Base-by-base conservation (phyloP, 2,113 vertebrate species). In the Amazona guildingii region DNA sequence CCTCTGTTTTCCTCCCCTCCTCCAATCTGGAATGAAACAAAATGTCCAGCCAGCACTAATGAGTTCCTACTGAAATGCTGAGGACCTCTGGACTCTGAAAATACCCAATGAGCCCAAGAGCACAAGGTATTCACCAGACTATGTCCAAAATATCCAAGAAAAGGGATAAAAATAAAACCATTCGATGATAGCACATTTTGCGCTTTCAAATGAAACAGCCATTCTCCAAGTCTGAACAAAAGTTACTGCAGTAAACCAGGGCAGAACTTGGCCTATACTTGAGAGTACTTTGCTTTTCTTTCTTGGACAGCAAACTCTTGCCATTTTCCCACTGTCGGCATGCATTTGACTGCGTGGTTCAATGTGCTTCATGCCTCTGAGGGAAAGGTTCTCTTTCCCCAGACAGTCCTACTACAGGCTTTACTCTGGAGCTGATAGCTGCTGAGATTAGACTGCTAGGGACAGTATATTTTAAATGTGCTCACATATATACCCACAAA, bases 41-140 rank as follows among this genome's bases (percentile, higher is more conserved):
- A 94, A 96, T 94, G 96, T 95, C 43, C 93, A 94, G 89, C 89
- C 95, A 95, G 87, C 48, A 55, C 52, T 62, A 69, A 44, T 49
- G 35, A 92, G 29, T 13, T 95, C 57, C 48, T 94, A 46, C 68
- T 78, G 86, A 97, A 94, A 96, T 68, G 24, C 52, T 69, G 80
- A 79, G 44, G 66, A 95, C 29, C 44, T 95, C 7, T 93, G 85
- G 43, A 92, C 49, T 86, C 51, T 90, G 83, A 81, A 88, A 94
- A 96, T 7, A 83, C 9, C 11, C 64, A 75, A 11, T 41, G 83
- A 20, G 55, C 23, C 52, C n/a, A 63, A 51, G 44, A 78, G 48
- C 33, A 92, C 51, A 83, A 59, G 39, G 18, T 49, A 88, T 69
- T 88, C 85, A 77, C 16, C 83, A 64, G 35, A 90, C 54, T 70